phyloP scores from a whole-genome alignment of 2,113 vertebrate genomes.

The Pithys albifrons region DNA sequence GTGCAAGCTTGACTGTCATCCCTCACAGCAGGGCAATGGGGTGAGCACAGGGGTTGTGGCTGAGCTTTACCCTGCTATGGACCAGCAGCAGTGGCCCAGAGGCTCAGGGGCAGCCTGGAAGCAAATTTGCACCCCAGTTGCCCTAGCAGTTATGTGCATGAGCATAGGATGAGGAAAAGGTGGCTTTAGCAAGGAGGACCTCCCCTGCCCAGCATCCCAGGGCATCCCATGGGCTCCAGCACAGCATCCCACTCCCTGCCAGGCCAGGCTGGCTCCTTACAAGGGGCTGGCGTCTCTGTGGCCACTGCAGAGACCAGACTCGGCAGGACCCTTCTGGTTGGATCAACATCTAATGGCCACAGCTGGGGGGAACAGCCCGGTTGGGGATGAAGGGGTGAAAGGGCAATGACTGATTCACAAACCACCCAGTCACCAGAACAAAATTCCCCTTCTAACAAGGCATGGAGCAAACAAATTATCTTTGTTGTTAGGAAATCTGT shows the following conservation, averaged over 20 bases:
- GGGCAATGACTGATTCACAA: conserved; percentile 67
- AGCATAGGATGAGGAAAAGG: neutral
- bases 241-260: neutral
- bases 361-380: conserved; percentile 31
- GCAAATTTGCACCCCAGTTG: neutral
- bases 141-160: rapidly evolving
- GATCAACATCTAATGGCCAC: conserved; percentile 60
- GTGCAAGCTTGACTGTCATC: neutral
- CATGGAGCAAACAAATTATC: conserved; percentile 82
- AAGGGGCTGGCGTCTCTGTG: neutral
- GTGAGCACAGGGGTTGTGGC: neutral
- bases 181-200: neutral
- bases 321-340: neutral
- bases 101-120: neutral
- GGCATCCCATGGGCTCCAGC: neutral
- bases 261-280: neutral
- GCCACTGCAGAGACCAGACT: neutral
- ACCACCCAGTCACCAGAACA: conserved; percentile 74
- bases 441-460: conserved; percentile 75
- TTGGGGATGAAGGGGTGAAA: conserved; percentile 68
- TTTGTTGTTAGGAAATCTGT: conserved; percentile 81
- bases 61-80: neutral
- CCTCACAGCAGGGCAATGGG: rapidly evolving
- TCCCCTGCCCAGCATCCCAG: neutral
- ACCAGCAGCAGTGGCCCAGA: rapidly evolving